phyloP scores from a whole-genome alignment of 1,140 invertebrate genomes.

The Bombus difficillimus region DNA sequence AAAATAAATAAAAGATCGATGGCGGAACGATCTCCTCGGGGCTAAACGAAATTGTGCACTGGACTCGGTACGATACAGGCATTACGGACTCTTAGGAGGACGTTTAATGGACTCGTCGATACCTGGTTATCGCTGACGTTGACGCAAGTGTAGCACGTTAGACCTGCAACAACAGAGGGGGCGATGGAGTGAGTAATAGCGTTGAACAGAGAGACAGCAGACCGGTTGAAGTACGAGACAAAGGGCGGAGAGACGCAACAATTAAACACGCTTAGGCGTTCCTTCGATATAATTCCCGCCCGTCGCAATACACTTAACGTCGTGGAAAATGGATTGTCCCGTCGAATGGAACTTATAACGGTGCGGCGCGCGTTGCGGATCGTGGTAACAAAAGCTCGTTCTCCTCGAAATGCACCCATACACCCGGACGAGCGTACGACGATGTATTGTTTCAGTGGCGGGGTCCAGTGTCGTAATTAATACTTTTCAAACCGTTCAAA shows the following conservation, averaged over 20 bases:
- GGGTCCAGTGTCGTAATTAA: constrained; percentile 24
- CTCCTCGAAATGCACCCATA: constrained; percentile 2
- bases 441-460: not conserved
- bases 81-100: constrained; percentile 69
- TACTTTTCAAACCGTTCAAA: constrained; percentile 35
- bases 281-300: constrained; percentile 46
- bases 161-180: constrained; percentile 78
- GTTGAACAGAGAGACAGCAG: constrained; percentile 20
- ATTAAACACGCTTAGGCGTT: constrained; percentile 52
- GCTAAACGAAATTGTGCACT: constrained; percentile 53
- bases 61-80: constrained; percentile 65
- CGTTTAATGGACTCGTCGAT: constrained; percentile 77
- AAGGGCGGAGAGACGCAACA: constrained; percentile 48
- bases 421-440: not conserved
- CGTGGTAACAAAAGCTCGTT: constrained; percentile 21
- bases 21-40: constrained; percentile 43
- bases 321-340: constrained; percentile 42
- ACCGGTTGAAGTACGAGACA: constrained; percentile 26
- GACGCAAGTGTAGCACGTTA: constrained; percentile 87
- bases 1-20: constrained; percentile 62
- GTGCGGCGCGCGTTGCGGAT: not conserved
- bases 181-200: constrained; percentile 41
- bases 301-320: constrained; percentile 33
- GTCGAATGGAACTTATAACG: constrained; percentile 37
- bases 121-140: constrained; percentile 87